These are phyloP conservation scores for Araneus ventricosus DNA, from an alignment of 1,140 invertebrate species.

Conservation along the genomic window DNA sequence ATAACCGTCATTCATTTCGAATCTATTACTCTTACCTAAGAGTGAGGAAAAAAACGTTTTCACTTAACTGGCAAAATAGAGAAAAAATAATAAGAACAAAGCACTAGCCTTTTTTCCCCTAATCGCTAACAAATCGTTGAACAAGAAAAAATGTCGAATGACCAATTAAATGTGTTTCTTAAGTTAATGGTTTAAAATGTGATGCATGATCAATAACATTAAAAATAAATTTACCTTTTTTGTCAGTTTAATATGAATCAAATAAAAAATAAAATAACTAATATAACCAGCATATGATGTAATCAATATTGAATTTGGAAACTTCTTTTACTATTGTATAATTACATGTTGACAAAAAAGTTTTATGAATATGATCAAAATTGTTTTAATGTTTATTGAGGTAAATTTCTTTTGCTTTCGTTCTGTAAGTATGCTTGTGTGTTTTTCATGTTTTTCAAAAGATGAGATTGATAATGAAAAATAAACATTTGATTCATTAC, in stretches of 20 bases:
- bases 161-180: slow-evolving; percentile 38
- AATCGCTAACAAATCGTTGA: neutral
- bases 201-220: neutral
- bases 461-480: too few relatives aligned
- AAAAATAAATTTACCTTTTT: slow-evolving; percentile 31
- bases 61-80: neutral
- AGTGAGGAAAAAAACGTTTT: slow-evolving; percentile 18
- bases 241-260: neutral
- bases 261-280: too few relatives aligned
- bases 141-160: neutral
- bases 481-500: too few relatives aligned
- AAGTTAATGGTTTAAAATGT: slow-evolving; percentile 14
- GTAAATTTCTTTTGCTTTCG: too few relatives aligned
- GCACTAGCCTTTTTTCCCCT: neutral
- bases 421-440: too few relatives aligned
- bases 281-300: too few relatives aligned
- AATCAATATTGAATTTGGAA: too few relatives aligned
- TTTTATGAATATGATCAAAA: too few relatives aligned
- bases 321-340: too few relatives aligned
- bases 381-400: too few relatives aligned
- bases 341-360: too few relatives aligned
- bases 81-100: neutral
- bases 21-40: slow-evolving; percentile 54
- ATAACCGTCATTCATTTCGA: slow-evolving; percentile 47
- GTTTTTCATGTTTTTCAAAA: too few relatives aligned